phyloP scores from a whole-genome alignment of 2,888 invertebrate species.

The Tetranychus truncatus region DNA sequence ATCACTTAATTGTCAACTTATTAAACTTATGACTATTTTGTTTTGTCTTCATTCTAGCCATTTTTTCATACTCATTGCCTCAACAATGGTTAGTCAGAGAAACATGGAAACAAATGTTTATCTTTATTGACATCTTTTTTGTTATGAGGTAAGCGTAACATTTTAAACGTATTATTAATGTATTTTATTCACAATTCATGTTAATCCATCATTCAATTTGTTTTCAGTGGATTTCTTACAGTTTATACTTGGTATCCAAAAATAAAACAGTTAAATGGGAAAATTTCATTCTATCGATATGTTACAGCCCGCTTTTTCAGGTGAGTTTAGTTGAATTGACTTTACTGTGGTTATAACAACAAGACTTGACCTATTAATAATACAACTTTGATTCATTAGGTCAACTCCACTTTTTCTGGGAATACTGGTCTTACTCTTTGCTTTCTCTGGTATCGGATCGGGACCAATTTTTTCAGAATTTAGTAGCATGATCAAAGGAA shows the following conservation, averaged over 20 bases:
- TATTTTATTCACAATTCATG: background rate
- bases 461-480: background rate
- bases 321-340: background rate
- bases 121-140: slow-evolving; percentile 4
- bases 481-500: background rate
- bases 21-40: background rate
- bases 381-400: background rate
- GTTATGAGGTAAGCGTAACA: background rate
- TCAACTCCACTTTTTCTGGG: slow-evolving; percentile 9
- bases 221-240: background rate
- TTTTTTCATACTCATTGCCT: slow-evolving; percentile 2
- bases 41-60: background rate
- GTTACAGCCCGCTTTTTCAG: background rate
- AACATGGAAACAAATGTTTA: slow-evolving; percentile 2
- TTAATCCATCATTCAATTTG: background rate
- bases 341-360: background rate
- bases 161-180: background rate
- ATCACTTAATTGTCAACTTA: background rate
- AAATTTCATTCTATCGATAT: slow-evolving; percentile 1
- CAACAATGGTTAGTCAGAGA: background rate
- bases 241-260: slow-evolving; percentile 5
- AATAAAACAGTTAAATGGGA: background rate
- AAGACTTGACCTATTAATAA: too few relatives aligned
- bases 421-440: background rate
- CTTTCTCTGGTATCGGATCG: background rate